Evolutionary conservation across 2,797 vertebrate species (phyloP), one percentile per base, ranked within the genome.

Genomic region (Melanotaenia nigrans): DNA sequence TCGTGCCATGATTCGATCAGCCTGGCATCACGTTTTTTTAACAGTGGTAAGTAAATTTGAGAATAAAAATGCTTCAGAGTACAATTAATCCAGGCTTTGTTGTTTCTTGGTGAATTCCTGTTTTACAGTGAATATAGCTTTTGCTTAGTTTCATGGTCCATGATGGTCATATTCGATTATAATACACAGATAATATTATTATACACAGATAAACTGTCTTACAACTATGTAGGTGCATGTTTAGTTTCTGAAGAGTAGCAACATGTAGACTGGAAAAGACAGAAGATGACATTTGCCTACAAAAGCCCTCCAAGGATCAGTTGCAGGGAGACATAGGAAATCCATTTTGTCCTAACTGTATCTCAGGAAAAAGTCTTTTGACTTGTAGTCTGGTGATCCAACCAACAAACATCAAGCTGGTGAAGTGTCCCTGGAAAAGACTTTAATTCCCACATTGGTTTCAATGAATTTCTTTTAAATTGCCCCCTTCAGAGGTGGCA

Each of bases 31-130:
- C 18, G 13, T 55, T 65, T 38, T 32, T 32, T 12, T 2, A 57
- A 33, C 16, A 47, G 4, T 36, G 14, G 63, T 54, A n/a, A 22
- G 24, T 33, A 14, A 14, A 71, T 74, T 66, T 42, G 16, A 66
- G 56, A 45, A 33, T 33, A 57, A 6, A 24, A 16, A 20, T 67
- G 3, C 45, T 57, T 9, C 51, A 45, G 5, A 51, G 62, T 33
- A 61, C 45, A 45, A 18, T 33, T 64, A 47, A 49, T 35, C 25
- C 0, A 16, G 32, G 12, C 13, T 22, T 65, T 20, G 4, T 28
- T 0, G 11, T n/a, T 70, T 61, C 22, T 62, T 8, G 3, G 33
- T 30, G 16, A 58, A 59, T 59, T 49, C 10, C 30, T 58, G 33
- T 28, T 36, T 8, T 20, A 7, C 38, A 14, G 38, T 40, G 14